A percentile compares a stretch with the other conserved stretches of the same genome.
phyloP scores from a whole-genome alignment of 2,113 vertebrate genomes.

The Furnarius figulus region DNA sequence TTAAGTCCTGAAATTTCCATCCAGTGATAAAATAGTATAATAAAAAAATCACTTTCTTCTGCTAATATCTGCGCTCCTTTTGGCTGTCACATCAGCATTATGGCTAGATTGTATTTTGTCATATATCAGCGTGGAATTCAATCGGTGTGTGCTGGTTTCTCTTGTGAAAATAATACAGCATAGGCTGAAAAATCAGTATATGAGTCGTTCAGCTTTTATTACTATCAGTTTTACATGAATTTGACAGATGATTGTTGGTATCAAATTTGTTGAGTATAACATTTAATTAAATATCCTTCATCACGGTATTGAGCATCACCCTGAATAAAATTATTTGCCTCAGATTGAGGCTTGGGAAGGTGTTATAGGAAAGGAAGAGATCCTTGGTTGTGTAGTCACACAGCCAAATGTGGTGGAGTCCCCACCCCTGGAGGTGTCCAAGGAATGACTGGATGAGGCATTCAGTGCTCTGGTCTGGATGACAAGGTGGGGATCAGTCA shows the following conservation, averaged over 20 bases:
- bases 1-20: constrained; percentile 53
- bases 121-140: neutral
- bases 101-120: neutral
- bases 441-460: neutral
- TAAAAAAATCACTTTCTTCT: constrained; percentile 50
- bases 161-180: neutral
- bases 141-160: neutral
- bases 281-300: constrained; percentile 24
- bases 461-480: neutral
- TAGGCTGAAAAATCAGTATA: neutral
- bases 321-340: neutral
- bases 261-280: neutral
- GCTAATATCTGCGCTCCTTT: constrained; percentile 27
- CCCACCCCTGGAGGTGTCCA: neutral
- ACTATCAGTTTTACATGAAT: neutral
- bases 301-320: neutral
- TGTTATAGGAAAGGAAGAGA: neutral
- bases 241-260: neutral
- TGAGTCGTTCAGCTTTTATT: neutral
- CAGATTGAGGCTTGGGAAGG: neutral
- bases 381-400: neutral
- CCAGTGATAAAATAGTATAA: constrained; percentile 34
- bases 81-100: constrained; percentile 29
- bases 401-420: neutral
- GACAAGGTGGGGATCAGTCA: neutral